These are phyloP conservation scores for Amiota communis DNA, from an alignment of 2,888 invertebrate genomes.

Conservation along the genomic window DNA sequence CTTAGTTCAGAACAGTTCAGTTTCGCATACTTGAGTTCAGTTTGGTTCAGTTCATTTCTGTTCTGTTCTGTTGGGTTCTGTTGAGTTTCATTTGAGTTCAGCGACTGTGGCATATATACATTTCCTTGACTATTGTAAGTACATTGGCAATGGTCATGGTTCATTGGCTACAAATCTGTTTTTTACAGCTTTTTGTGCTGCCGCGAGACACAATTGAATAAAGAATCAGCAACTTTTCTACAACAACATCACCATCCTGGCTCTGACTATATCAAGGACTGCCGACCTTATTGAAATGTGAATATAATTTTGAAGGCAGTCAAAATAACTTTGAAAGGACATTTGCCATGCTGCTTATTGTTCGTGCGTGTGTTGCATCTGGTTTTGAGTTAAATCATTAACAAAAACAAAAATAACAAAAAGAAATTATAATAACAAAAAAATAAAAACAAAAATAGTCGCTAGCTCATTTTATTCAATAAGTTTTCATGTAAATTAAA, in stretches of 20 bases:
- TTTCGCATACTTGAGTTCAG: constrained; percentile 42
- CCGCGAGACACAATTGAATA: neutral
- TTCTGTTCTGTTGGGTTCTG: constrained; percentile 37
- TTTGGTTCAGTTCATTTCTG: constrained; percentile 38
- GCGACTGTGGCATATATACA: constrained; percentile 35
- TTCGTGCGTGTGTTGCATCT: too few relatives aligned
- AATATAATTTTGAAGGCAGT: too few relatives aligned
- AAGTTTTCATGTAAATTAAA: constrained; percentile 48
- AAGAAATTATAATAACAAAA: constrained; percentile 24
- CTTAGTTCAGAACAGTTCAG: constrained; percentile 32
- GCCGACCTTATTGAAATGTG: too few relatives aligned
- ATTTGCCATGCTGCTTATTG: too few relatives aligned
- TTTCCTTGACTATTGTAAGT: constrained; percentile 24
- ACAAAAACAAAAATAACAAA: neutral
- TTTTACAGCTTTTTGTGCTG: constrained; percentile 20
- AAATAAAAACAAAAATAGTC: too few relatives aligned
- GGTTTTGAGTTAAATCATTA: too few relatives aligned
- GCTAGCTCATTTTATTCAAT: constrained; percentile 6
- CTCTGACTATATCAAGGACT: too few relatives aligned
- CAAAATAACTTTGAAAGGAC: too few relatives aligned
- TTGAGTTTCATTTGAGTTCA: constrained; percentile 34
- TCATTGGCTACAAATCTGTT: constrained; percentile 25
- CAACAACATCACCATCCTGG: neutral
- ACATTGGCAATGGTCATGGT: constrained; percentile 4
- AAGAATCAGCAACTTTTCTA: neutral